Evolutionary conservation across 2,797 vertebrate genomes (phyloP).

Genomic region (Myoxocephalus aenaeus): DNA sequence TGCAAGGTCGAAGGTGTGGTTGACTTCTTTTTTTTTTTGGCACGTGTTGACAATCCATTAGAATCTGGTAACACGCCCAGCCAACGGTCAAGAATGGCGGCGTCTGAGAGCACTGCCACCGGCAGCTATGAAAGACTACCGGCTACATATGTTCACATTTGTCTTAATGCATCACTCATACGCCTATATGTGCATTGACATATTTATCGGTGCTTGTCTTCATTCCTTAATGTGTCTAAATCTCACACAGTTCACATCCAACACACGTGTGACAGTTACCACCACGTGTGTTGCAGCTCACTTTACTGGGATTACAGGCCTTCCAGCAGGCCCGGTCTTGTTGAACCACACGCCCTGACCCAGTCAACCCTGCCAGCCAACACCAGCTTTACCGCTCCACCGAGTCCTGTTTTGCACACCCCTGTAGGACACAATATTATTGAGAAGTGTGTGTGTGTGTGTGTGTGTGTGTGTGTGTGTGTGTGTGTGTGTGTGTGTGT

Average conservation of each 20-base stretch:
- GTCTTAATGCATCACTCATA: neutral
- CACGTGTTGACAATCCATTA: slow-evolving; percentile 38
- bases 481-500: slow-evolving; percentile 48
- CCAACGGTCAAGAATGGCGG: slow-evolving; percentile 58
- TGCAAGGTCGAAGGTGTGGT: slow-evolving; percentile 78
- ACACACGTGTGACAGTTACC: neutral
- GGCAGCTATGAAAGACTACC: neutral
- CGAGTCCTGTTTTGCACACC: slow-evolving; percentile 10
- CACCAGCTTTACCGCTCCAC: slow-evolving; percentile 22
- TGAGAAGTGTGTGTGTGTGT: slow-evolving; percentile 31
- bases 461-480: slow-evolving; percentile 58
- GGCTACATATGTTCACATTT: neutral
- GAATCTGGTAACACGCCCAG: slow-evolving; percentile 68
- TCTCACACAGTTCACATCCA: neutral
- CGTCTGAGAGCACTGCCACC: neutral
- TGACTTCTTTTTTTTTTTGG: slow-evolving; percentile 51
- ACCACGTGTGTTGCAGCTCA: neutral
- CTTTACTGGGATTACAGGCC: slow-evolving; percentile 48
- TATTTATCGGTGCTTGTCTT: neutral
- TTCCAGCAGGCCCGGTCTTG: slow-evolving; percentile 51
- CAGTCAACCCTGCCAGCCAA: slow-evolving; percentile 32
- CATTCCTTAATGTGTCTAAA: neutral
- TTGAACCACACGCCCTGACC: slow-evolving; percentile 52
- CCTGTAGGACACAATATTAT: slow-evolving; percentile 29
- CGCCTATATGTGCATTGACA: neutral